Evolutionary conservation across 2,888 invertebrate species (phyloP).

Genomic region (Diachrysia chrysitis): DNA sequence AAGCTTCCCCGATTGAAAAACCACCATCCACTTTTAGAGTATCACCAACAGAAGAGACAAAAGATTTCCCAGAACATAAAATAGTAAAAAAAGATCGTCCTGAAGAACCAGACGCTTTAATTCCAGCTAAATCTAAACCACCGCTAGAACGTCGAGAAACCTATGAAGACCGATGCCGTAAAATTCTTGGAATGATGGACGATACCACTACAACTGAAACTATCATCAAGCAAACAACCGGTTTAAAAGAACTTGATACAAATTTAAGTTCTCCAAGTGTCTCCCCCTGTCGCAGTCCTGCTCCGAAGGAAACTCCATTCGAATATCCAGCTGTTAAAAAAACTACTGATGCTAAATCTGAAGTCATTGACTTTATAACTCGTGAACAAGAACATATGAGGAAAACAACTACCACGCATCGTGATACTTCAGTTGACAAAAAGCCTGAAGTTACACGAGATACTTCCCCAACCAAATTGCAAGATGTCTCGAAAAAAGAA

Average conservation of each 20-base stretch:
- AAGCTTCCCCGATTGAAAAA: slow-evolving; percentile 77
- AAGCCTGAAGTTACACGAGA: slow-evolving; percentile 59
- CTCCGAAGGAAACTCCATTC: slow-evolving; percentile 63
- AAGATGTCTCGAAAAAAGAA: slow-evolving; percentile 63
- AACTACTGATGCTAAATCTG: slow-evolving; percentile 49
- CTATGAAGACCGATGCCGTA: slow-evolving; percentile 92
- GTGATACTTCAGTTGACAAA: slow-evolving; percentile 27
- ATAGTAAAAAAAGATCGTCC: slow-evolving; percentile 73
- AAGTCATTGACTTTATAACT: slow-evolving; percentile 67
- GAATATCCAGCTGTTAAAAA: slow-evolving; percentile 55
- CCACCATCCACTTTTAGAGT: slow-evolving; percentile 80
- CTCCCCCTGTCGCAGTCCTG: slow-evolving; percentile 76
- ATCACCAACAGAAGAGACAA: slow-evolving; percentile 75
- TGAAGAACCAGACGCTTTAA: slow-evolving; percentile 61
- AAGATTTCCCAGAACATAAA: slow-evolving; percentile 66
- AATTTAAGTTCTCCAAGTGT: slow-evolving; percentile 70
- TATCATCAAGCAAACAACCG: slow-evolving; percentile 39
- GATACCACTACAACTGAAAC: slow-evolving; percentile 67
- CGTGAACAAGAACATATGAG: slow-evolving; percentile 66
- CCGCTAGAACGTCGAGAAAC: slow-evolving; percentile 91
- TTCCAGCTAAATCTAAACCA: slow-evolving; percentile 84
- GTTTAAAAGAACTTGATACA: slow-evolving; percentile 59
- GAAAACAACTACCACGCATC: slow-evolving; percentile 51
- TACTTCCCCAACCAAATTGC: slow-evolving; percentile 73
- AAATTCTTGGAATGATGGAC: slow-evolving; percentile 91